phyloP scores from a whole-genome alignment of 2,888 invertebrate genomes.

The Pachliopta kotzebuea region DNA sequence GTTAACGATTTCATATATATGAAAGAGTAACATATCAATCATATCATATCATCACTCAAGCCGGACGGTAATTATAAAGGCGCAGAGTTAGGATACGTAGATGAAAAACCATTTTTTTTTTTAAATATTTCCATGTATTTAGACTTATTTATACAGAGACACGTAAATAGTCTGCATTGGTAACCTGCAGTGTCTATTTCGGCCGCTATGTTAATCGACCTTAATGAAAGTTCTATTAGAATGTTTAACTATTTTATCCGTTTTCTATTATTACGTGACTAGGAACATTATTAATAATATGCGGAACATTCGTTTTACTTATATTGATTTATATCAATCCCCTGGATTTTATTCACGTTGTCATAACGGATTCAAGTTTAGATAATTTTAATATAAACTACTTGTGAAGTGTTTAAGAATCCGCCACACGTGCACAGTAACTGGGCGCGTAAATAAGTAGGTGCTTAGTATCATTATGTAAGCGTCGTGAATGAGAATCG shows the following conservation, averaged over 20 bases:
- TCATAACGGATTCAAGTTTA: constrained; percentile 6
- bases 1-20: too few species aligned
- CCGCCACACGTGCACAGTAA: constrained; percentile 18
- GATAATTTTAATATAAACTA: neutral
- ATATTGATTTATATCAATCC: constrained; percentile 4
- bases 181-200: too few species aligned
- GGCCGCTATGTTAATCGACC: too few species aligned
- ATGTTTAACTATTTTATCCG: neutral
- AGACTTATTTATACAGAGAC: too few species aligned
- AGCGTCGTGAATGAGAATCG: constrained; percentile 26
- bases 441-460: constrained; percentile 20
- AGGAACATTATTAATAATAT: constrained; percentile 9
- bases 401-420: constrained; percentile 2
- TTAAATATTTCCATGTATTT: too few species aligned
- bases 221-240: too few species aligned
- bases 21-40: too few species aligned
- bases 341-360: neutral
- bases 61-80: too few species aligned
- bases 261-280: constrained; percentile 12
- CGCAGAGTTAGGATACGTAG: too few species aligned
- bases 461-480: constrained; percentile 25
- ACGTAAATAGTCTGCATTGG: too few species aligned
- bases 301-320: constrained; percentile 5
- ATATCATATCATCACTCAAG: too few species aligned
- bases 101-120: too few species aligned